phyloP scores from a whole-genome alignment of 2,888 invertebrate species.

The Tryphoninae sp. region DNA sequence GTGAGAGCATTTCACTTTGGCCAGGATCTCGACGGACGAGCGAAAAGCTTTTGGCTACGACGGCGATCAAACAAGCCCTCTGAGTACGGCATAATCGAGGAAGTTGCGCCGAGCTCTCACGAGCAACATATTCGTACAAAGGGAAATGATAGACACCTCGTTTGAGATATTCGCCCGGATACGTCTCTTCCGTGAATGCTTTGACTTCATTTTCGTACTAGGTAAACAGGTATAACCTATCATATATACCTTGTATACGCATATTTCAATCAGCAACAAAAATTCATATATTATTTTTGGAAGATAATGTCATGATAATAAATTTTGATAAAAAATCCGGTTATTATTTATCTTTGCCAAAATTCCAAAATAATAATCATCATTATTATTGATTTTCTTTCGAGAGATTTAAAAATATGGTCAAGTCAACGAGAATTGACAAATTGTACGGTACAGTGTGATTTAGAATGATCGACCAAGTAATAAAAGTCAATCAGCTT shows the following conservation, averaged over 20 bases:
- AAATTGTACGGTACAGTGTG: neutral
- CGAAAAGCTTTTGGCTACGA: slow-evolving; percentile 45
- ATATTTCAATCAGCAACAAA: neutral
- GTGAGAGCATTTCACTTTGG: slow-evolving; percentile 57
- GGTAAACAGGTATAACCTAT: neutral
- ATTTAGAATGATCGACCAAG: neutral
- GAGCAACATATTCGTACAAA: slow-evolving; percentile 36
- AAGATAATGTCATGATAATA: too few species aligned
- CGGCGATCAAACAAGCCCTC: slow-evolving; percentile 54
- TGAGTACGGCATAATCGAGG: slow-evolving; percentile 52
- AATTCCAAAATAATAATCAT: too few species aligned
- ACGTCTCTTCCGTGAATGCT: slow-evolving; percentile 8
- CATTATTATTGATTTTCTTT: neutral
- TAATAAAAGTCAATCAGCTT: slow-evolving; percentile 24
- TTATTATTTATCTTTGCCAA: too few species aligned
- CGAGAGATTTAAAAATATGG: neutral
- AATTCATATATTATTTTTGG: too few species aligned
- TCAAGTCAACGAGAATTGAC: neutral
- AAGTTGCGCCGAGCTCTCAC: slow-evolving; percentile 39
- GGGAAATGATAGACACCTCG: slow-evolving; percentile 50
- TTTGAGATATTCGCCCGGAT: slow-evolving; percentile 27
- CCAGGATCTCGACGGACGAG: slow-evolving; percentile 23
- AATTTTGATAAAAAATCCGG: too few species aligned
- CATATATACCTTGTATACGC: neutral
- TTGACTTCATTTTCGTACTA: slow-evolving; percentile 43